A percentile compares a stretch with the other conserved stretches of the same genome.
Evolutionary conservation across 2,888 invertebrate species (phyloP).

Genomic region (Catocala fraxini): DNA sequence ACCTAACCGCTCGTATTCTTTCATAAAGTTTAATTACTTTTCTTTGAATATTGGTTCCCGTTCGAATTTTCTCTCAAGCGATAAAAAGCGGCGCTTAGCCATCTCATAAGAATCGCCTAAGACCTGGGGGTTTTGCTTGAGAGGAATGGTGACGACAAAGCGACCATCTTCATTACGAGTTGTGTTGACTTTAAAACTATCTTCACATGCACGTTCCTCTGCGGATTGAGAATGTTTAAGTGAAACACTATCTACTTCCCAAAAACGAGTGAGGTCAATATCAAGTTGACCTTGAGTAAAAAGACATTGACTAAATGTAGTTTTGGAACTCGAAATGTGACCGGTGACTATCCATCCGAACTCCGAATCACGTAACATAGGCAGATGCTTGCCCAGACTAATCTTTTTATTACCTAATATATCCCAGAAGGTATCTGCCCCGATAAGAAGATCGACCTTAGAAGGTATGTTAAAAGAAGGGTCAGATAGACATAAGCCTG

Average conservation of each 20-base stretch:
- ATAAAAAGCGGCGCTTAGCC: conserved; percentile 37
- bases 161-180: conserved; percentile 28
- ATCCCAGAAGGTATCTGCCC: conserved; percentile 42
- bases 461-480: conserved; percentile 39
- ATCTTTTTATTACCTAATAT: conserved; percentile 25
- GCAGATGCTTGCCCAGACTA: conserved; percentile 35
- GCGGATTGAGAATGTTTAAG: conserved; percentile 13
- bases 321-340: not conserved
- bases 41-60: conserved; percentile 7
- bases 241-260: conserved; percentile 40
- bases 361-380: conserved; percentile 34
- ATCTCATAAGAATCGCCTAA: conserved; percentile 42
- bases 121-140: conserved; percentile 25
- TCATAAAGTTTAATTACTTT: conserved; percentile 10
- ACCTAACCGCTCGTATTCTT: too few relatives aligned
- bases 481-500: too few relatives aligned
- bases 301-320: not conserved
- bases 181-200: conserved; percentile 26
- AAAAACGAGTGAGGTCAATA: conserved; percentile 26
- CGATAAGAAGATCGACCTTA: conserved; percentile 38
- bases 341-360: conserved; percentile 49
- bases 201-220: conserved; percentile 26
- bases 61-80: conserved; percentile 24
- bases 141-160: conserved; percentile 40
- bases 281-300: not conserved